Evolutionary conservation across 2,888 invertebrate species (phyloP), one percentile per base, ranked within the genome.

Genomic region (Sepiola atlantica): DNA sequence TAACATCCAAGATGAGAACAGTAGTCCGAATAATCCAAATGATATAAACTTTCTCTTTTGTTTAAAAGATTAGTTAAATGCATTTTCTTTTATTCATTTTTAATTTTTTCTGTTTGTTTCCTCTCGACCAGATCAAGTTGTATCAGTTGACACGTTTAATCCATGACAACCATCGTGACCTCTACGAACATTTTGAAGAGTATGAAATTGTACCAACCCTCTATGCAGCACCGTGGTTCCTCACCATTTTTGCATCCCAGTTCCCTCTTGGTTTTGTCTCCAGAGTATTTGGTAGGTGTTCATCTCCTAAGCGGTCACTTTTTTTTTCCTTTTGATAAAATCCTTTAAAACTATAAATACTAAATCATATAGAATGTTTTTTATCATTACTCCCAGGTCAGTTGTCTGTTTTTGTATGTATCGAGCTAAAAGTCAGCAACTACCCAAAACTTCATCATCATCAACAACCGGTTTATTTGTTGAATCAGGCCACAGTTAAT

Each of bases 161-260:
- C 2, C 99, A 99, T 95, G 99, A 99, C 96, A 96, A 96, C 94
- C 97, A 97, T 95, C 96, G 98, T 0, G 98, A 98, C 94, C 98
- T 99, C 91, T 99, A 99, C 97, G 98, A 98, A 14, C 99, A 99
- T 97, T 98, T 99, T 95, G 98, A 98, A 95, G 96, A 96, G 91
- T 98, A 99, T 97, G 99, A 99, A 97, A 98, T 99, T 16, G 98
- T 99, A 0, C 99, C 99, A 0, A 99, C 99, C 0, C 97, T 99
- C 14, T 99, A 99, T 97, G 99, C 99, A 0, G 99, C 99, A 0
- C 99, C 99, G 0, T 99, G 99, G 99, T 98, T 99, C 97, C 98
- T 99, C 8, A 99, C 99, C 0, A 98, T 99, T 77, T 99, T 99
- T 97, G 99, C 99, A 91, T 99, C 99, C 94, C 99, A 99, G 97